These are phyloP conservation scores for Trimorus sp. DNA, from an alignment of 2,888 invertebrate species.

Conservation along the genomic window DNA sequence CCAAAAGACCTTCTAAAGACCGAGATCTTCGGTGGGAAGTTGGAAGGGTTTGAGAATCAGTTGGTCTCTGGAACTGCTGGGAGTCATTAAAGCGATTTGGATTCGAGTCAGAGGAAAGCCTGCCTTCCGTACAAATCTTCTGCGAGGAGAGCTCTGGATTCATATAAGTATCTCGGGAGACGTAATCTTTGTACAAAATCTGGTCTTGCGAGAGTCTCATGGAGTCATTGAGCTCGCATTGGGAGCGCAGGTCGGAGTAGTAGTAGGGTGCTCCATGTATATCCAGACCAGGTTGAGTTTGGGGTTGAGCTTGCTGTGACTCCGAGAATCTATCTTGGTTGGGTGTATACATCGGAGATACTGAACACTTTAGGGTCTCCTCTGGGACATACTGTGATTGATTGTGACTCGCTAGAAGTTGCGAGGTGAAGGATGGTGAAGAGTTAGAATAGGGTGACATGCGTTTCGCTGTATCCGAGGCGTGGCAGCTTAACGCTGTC, in stretches of 20 bases:
- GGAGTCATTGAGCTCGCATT: background rate
- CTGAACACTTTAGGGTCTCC: constrained; percentile 71
- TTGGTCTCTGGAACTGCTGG: constrained; percentile 16
- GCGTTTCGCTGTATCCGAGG: background rate
- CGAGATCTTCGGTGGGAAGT: constrained; percentile 82
- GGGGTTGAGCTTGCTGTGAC: too few species aligned
- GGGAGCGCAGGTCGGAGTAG: constrained; percentile 88
- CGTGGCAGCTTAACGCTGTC: too few species aligned
- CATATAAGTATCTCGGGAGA: too few species aligned
- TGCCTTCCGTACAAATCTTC: too few species aligned
- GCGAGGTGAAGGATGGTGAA: constrained; percentile 16
- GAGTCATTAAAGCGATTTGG: background rate
- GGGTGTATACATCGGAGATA: constrained; percentile 73
- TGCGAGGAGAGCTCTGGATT: too few species aligned
- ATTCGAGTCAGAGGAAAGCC: too few species aligned
- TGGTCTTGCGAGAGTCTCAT: background rate
- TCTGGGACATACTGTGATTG: constrained; percentile 75
- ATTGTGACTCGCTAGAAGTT: background rate
- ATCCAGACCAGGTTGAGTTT: constrained; percentile 79
- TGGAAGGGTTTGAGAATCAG: constrained; percentile 58
- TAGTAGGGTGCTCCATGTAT: constrained; percentile 91
- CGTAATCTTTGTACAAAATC: too few species aligned
- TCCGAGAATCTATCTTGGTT: too few species aligned
- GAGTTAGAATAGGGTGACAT: background rate
- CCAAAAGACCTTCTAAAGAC: constrained; percentile 84